Percentiles rank a stretch among this genome's conserved stretches.
Conservation (phyloP, 2,797 vertebrate genomes). For the Malacoraja senta region DNA sequence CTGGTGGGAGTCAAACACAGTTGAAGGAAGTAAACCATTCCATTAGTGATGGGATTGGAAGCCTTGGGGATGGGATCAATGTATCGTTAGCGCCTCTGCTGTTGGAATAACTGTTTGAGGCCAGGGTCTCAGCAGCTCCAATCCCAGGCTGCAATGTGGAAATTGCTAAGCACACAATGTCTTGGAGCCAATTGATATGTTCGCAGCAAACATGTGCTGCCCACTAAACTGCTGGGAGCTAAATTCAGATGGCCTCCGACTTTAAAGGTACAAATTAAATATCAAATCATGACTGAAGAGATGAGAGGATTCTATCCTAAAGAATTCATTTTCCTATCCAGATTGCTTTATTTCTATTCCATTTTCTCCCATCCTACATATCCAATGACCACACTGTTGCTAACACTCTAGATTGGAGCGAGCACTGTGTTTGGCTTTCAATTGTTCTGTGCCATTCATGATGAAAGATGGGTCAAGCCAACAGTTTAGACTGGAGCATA, state of each 20-base stretch:
- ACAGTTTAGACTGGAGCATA: neutral
- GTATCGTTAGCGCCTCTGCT: neutral
- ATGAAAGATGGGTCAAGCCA: neutral
- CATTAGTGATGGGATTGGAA: constrained; percentile 40
- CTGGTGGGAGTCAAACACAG: neutral
- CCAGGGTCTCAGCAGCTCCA: neutral
- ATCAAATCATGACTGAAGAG: neutral
- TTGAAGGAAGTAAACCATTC: constrained; percentile 36
- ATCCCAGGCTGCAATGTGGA: neutral
- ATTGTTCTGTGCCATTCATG: neutral
- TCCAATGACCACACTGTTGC: neutral
- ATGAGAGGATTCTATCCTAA: neutral
- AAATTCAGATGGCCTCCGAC: neutral
- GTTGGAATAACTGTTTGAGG: too few relatives aligned
- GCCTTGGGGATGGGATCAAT: neutral
- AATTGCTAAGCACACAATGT: neutral
- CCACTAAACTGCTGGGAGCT: neutral
- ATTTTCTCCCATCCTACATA: neutral
- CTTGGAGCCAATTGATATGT: neutral
- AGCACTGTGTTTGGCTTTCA: neutral
- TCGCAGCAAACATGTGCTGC: neutral
- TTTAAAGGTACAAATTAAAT: neutral
- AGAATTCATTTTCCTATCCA: neutral
- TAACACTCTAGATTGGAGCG: neutral
- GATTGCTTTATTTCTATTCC: neutral